These are phyloP conservation scores for Aythya baeri DNA, from an alignment of 2,113 vertebrate genomes.

Conservation along the genomic window DNA sequence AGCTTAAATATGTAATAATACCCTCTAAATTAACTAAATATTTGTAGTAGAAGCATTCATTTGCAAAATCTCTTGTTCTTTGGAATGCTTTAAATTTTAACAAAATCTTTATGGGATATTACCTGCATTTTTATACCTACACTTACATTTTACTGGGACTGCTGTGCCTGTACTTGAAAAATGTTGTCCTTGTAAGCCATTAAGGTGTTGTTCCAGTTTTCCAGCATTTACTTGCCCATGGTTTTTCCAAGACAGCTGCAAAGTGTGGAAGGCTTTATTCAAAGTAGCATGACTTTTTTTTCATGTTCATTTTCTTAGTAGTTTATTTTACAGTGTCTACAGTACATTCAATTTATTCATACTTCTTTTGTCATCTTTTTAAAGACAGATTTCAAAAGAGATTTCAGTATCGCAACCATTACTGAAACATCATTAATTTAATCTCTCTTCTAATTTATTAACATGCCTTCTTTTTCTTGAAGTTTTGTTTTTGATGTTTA, in stretches of 20 bases:
- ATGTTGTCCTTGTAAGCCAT: background rate
- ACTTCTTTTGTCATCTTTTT: background rate
- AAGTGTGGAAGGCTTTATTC: background rate
- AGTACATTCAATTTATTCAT: background rate
- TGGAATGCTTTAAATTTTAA: slow-evolving; percentile 1
- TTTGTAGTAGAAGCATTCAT: background rate
- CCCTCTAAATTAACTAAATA: background rate
- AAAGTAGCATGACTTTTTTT: background rate
- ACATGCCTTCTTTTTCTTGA: background rate
- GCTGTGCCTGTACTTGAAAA: background rate
- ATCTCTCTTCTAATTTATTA: background rate
- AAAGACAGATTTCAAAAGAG: background rate
- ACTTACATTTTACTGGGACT: background rate
- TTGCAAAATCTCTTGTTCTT: background rate
- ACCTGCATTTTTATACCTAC: background rate
- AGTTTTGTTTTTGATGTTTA: background rate
- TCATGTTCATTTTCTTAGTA: background rate
- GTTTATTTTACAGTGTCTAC: background rate
- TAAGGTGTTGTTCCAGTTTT: background rate
- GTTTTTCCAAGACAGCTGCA: slow-evolving; percentile 2
- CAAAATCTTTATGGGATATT: background rate
- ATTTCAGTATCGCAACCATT: background rate
- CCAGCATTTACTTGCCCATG: background rate
- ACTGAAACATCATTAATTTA: background rate
- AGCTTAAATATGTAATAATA: background rate